phyloP scores from a whole-genome alignment of 2,113 vertebrate genomes.

The Rissa tridactyla region DNA sequence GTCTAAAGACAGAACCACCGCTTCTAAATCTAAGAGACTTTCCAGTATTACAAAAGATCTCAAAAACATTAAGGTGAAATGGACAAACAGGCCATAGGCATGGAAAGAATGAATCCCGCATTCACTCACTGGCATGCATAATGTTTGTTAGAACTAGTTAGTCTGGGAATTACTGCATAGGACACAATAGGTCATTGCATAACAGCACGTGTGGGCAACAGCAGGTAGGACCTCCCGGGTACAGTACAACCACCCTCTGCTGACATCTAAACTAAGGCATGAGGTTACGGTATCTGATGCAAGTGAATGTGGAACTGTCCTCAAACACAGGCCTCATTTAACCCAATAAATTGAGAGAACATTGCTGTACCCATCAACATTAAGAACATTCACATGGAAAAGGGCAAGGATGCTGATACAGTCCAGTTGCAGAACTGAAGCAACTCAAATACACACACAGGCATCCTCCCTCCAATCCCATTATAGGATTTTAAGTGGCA shows the following conservation, averaged over 20 bases:
- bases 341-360: background rate
- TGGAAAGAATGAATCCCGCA: background rate
- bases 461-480: background rate
- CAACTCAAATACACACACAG: background rate
- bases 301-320: background rate
- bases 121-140: background rate
- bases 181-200: background rate
- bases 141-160: background rate
- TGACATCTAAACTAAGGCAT: background rate
- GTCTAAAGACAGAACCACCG: background rate
- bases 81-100: background rate
- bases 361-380: accelerated
- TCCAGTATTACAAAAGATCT: background rate
- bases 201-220: background rate
- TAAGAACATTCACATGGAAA: background rate
- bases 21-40: background rate
- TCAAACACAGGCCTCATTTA: background rate
- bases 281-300: background rate
- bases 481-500: accelerated
- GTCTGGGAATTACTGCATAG: background rate
- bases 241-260: background rate
- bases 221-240: background rate
- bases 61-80: background rate
- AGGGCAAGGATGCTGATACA: accelerated
- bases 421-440: background rate